Percentiles rank a stretch among this genome's conserved stretches.
These are phyloP conservation scores for Psammodynastes pulverulentus DNA, from an alignment of 2,113 vertebrate species.

Conservation along the genomic window DNA sequence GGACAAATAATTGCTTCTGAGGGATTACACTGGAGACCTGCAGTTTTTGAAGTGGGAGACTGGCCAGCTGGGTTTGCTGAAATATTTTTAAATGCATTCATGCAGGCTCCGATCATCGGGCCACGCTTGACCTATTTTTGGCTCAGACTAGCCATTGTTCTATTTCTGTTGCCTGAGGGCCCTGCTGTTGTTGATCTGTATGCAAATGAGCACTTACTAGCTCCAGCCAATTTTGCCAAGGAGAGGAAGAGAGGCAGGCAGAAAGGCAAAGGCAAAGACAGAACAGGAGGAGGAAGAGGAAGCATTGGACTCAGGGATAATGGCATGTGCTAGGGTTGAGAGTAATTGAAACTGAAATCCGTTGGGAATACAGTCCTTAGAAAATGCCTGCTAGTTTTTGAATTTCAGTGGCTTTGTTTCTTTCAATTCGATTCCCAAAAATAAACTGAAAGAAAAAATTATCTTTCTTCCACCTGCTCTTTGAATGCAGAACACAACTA, in stretches of 20 bases:
- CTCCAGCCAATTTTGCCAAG: constrained; percentile 72
- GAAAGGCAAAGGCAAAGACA: constrained; percentile 27
- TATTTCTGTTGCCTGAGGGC: constrained; percentile 98
- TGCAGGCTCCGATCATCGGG: constrained; percentile 95
- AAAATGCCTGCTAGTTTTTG: constrained; percentile 54
- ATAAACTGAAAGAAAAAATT: constrained; percentile 57
- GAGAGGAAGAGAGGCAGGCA: constrained; percentile 36
- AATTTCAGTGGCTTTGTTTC: constrained; percentile 52
- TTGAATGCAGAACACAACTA: constrained; percentile 58
- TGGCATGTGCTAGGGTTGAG: constrained; percentile 38
- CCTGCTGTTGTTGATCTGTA: constrained; percentile 97
- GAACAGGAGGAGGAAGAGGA: constrained; percentile 25
- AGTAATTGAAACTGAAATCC: constrained; percentile 38
- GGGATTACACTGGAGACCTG: constrained; percentile 59
- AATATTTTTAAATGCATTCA: constrained; percentile 99
- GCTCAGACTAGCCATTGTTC: constrained; percentile 98
- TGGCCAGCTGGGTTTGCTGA: constrained; percentile 98
- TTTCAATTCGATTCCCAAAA: constrained; percentile 18
- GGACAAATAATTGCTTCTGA: constrained; percentile 64
- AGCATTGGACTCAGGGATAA: constrained; percentile 46
- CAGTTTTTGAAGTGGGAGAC: constrained; percentile 82
- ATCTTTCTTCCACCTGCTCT: constrained; percentile 71
- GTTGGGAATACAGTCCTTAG: constrained; percentile 35
- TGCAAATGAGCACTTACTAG: constrained; percentile 90
- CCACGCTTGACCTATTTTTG: constrained; percentile 99